phyloP scores from a whole-genome alignment of 2,113 vertebrate species.

The Vireo altiloquus region DNA sequence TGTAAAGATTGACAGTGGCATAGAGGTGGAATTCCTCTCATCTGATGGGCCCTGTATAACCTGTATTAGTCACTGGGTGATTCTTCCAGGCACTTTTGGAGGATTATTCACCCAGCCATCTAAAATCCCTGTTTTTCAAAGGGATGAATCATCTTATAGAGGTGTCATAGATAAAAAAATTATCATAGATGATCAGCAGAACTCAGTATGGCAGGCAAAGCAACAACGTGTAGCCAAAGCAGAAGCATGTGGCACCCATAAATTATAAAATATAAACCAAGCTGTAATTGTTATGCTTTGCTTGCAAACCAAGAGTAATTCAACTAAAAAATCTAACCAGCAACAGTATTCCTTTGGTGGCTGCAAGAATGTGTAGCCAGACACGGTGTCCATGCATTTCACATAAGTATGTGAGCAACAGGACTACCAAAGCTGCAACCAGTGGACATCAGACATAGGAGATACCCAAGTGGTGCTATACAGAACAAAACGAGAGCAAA shows the following conservation, averaged over 20 bases:
- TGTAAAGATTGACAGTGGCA: background rate
- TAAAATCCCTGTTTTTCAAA: background rate
- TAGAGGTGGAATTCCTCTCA: background rate
- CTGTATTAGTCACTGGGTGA: background rate
- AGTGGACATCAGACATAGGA: background rate
- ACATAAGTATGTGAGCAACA: background rate
- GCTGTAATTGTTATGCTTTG: background rate
- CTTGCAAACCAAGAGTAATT: background rate
- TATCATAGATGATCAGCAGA: background rate
- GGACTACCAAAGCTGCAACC: background rate
- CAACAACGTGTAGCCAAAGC: background rate
- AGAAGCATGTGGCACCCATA: background rate
- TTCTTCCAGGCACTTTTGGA: background rate
- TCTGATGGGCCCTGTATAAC: background rate
- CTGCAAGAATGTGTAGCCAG: background rate
- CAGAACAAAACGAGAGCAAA: background rate
- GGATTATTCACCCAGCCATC: background rate
- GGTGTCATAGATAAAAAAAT: background rate
- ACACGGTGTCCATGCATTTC: background rate
- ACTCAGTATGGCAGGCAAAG: background rate
- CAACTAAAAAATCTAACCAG: background rate
- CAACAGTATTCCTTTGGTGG: background rate
- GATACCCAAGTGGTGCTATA: background rate
- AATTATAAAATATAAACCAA: background rate
- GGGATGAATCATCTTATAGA: background rate